phyloP scores from a whole-genome alignment of 1,140 invertebrate species.

The Atta colombica region DNA sequence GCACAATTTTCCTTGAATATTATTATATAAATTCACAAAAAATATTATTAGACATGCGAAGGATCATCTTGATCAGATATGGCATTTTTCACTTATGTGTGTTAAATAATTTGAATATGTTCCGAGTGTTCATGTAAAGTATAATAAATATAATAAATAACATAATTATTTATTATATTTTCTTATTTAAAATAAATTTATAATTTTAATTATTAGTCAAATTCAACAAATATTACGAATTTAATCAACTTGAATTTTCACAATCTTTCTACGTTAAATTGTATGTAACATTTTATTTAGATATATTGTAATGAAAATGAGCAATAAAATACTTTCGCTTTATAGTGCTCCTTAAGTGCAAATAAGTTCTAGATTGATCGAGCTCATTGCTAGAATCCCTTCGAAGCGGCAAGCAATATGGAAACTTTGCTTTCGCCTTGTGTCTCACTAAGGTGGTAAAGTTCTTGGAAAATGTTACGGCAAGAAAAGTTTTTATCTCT shows the following conservation, averaged over 20 bases:
- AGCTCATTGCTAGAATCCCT: constrained; percentile 55
- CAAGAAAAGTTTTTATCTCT: constrained; percentile 64
- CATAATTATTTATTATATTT: not conserved
- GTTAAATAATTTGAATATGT: not conserved
- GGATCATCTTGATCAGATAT: too few relatives aligned
- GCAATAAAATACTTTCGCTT: constrained; percentile 26
- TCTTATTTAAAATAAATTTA: not conserved
- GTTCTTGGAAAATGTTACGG: constrained; percentile 65
- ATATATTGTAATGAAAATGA: constrained; percentile 12
- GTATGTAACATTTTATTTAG: not conserved
- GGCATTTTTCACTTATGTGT: too few relatives aligned
- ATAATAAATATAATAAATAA: not conserved
- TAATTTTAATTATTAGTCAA: not conserved
- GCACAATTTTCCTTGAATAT: too few relatives aligned
- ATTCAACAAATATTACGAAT: not conserved
- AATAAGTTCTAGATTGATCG: constrained; percentile 65
- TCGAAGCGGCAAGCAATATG: constrained; percentile 65
- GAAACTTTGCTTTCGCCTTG: constrained; percentile 63
- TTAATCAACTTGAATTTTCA: not conserved
- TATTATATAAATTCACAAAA: too few relatives aligned
- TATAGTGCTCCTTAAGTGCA: constrained; percentile 47
- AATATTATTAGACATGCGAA: too few relatives aligned
- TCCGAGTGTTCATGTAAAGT: not conserved
- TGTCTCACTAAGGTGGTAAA: constrained; percentile 49
- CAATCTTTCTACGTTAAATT: not conserved